Percentiles rank a stretch among this genome's conserved stretches.
These are phyloP conservation scores for Rhea americana DNA, from an alignment of 2,113 vertebrate species.

Conservation along the genomic window DNA sequence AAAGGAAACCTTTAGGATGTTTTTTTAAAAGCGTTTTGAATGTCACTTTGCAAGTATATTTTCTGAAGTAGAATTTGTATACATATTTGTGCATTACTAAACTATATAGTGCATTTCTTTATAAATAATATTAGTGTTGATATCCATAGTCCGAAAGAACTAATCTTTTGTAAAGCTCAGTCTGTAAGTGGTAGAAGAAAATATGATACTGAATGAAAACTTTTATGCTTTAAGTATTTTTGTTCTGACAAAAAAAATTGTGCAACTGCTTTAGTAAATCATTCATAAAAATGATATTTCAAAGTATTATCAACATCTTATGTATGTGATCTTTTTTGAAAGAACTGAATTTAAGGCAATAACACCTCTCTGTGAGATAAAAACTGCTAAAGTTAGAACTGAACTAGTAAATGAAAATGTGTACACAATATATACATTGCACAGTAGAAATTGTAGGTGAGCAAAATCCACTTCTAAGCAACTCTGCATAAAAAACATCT, in stretches of 20 bases:
- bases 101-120: not conserved
- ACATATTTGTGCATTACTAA: not conserved
- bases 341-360: not conserved
- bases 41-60: not conserved
- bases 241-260: conserved; percentile 7
- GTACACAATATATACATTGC: not conserved
- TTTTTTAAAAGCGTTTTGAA: conserved; percentile 1
- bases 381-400: not conserved
- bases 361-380: not conserved
- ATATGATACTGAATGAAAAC: not conserved
- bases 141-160: not conserved
- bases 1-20: conserved; percentile 11
- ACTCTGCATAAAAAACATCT: not conserved
- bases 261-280: not conserved
- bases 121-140: not conserved
- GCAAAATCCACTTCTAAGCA: not conserved
- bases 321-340: conserved; percentile 20
- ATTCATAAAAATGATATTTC: conserved; percentile 30
- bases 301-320: conserved; percentile 24
- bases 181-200: not conserved
- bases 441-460: not conserved
- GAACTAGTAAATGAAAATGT: not conserved
- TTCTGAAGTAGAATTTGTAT: not conserved
- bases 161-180: not conserved
- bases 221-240: not conserved